Percentiles rank a stretch among this genome's conserved stretches.
These are phyloP conservation scores for Polia nebulosa DNA, from an alignment of 2,888 invertebrate species.

Conservation along the genomic window DNA sequence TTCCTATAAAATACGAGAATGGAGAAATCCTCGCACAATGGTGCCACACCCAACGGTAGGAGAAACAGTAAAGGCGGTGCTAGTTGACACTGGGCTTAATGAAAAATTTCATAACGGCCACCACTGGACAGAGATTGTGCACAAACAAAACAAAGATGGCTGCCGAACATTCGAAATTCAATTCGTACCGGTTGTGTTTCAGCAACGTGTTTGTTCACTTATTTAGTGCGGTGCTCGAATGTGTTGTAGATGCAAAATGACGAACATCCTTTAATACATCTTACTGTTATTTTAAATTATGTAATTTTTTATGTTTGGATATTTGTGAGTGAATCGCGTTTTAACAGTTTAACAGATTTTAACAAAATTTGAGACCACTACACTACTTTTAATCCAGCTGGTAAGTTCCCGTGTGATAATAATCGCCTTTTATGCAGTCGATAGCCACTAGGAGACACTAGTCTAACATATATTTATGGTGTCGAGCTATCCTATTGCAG, in stretches of 20 bases:
- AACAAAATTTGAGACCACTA: too few species aligned
- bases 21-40: constrained; percentile 39
- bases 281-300: not conserved
- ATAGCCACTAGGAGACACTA: not conserved
- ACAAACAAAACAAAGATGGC: constrained; percentile 66
- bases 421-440: not conserved
- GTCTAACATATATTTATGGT: not conserved
- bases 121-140: constrained; percentile 65
- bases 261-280: not conserved
- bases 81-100: constrained; percentile 81
- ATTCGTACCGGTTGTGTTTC: constrained; percentile 44
- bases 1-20: not conserved
- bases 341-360: too few species aligned
- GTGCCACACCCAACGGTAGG: constrained; percentile 58
- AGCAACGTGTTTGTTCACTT: constrained; percentile 7
- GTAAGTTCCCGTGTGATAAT: not conserved
- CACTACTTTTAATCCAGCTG: too few species aligned
- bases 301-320: too few species aligned
- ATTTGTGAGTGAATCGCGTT: too few species aligned
- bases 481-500: not conserved
- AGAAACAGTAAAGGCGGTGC: constrained; percentile 71
- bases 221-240: constrained; percentile 8
- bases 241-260: not conserved
- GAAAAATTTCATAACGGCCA: constrained; percentile 83
- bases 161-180: constrained; percentile 66